Conservation (phyloP, 2,797 vertebrate species). For the Chlorospingus semifuscus region DNA sequence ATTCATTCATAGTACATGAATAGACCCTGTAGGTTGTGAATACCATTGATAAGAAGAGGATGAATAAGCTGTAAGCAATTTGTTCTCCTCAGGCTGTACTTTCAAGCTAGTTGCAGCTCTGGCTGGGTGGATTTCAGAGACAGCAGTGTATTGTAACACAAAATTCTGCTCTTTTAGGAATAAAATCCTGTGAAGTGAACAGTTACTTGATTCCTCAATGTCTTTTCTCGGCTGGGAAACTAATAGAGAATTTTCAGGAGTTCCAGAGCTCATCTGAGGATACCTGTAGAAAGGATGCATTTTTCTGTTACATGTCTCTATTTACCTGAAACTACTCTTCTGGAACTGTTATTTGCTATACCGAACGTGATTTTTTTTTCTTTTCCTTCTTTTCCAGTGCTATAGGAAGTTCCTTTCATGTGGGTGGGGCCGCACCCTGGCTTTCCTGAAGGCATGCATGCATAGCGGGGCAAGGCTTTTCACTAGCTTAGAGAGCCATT, state of each 20-base stretch:
- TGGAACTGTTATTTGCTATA: not conserved
- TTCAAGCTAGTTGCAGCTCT: slow-evolving; percentile 35
- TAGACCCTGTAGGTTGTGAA: slow-evolving; percentile 66
- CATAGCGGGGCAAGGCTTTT: not conserved
- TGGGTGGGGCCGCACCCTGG: slow-evolving; percentile 44
- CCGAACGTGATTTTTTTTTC: not conserved
- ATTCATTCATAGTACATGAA: slow-evolving; percentile 74
- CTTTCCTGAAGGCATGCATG: not conserved
- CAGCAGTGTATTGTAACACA: not conserved
- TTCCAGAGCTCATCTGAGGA: not conserved
- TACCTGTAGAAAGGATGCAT: not conserved
- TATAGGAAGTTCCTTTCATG: not conserved
- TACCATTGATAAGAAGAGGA: slow-evolving; percentile 55
- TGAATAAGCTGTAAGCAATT: slow-evolving; percentile 36
- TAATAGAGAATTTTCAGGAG: not conserved
- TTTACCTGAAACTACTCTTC: not conserved
- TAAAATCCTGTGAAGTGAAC: not conserved
- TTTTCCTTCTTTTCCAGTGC: not conserved
- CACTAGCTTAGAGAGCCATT: not conserved
- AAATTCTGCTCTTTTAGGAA: not conserved
- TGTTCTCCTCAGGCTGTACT: slow-evolving; percentile 44
- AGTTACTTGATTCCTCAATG: not conserved
- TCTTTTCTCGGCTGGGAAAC: not conserved
- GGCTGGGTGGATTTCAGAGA: slow-evolving; percentile 60
- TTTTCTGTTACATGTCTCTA: not conserved